These are phyloP conservation scores for Oxyura jamaicensis DNA, from an alignment of 2,113 vertebrate species.

Conservation along the genomic window DNA sequence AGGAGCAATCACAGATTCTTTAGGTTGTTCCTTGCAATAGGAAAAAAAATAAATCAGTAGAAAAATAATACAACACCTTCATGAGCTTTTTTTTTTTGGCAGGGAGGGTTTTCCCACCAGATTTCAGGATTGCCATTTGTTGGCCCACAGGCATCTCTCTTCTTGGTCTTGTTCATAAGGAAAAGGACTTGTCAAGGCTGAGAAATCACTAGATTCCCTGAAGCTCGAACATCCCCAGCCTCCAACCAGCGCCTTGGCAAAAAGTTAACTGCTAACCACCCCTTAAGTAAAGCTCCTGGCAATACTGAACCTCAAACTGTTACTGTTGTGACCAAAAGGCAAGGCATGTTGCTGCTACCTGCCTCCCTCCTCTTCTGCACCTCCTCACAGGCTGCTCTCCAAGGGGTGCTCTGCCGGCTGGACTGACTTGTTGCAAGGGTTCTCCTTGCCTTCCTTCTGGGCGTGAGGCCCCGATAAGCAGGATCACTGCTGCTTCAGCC, in stretches of 20 bases:
- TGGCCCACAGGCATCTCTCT: not conserved
- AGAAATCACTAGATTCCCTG: not conserved
- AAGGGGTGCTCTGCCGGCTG: rapidly evolving
- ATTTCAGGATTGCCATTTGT: not conserved
- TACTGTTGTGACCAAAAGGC: not conserved
- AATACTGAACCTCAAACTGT: not conserved
- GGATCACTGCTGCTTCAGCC: rapidly evolving
- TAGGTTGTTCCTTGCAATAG: not conserved
- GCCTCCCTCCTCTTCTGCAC: not conserved
- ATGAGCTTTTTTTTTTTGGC: not conserved
- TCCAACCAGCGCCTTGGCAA: not conserved
- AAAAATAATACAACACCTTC: not conserved
- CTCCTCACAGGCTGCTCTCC: not conserved
- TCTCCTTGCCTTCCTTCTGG: not conserved
- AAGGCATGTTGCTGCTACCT: not conserved
- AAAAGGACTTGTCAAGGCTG: not conserved
- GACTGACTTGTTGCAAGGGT: not conserved
- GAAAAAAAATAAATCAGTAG: not conserved
- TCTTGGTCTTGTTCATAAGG: not conserved
- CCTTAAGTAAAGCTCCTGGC: not conserved
- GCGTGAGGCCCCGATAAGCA: not conserved
- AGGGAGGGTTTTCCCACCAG: not conserved
- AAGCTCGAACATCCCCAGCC: not conserved
- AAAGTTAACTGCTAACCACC: not conserved
- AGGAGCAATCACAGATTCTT: not conserved